Percentiles rank a stretch among this genome's conserved stretches.
Evolutionary conservation across 2,888 invertebrate species (phyloP).

Genomic region (Stegophylla sp.): DNA sequence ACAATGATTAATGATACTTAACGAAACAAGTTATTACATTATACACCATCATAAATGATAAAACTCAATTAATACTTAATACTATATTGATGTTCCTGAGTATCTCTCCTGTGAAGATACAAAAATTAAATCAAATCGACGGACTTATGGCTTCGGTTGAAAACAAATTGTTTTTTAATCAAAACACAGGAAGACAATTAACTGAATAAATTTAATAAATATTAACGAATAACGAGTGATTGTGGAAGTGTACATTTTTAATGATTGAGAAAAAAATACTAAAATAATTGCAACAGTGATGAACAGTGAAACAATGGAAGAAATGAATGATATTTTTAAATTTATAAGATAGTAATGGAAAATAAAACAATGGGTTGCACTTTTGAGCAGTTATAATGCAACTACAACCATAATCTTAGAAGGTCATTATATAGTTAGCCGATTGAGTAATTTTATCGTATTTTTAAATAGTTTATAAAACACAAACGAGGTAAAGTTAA

Average conservation of each 20-base stretch:
- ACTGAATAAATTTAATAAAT: not conserved
- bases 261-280: not conserved
- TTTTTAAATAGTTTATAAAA: not conserved
- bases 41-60: not conserved
- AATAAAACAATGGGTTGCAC: constrained; percentile 33
- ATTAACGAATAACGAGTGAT: not conserved
- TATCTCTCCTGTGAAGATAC: not conserved
- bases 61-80: constrained; percentile 28
- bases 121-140: not conserved
- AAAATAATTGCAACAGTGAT: constrained; percentile 6
- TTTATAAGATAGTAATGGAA: constrained; percentile 3
- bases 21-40: not conserved
- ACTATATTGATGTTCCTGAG: not conserved
- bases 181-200: not conserved
- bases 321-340: constrained; percentile 10
- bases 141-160: not conserved
- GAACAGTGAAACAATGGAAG: not conserved
- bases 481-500: not conserved
- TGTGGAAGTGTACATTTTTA: not conserved
- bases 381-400: not conserved
- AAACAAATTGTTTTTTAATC: not conserved
- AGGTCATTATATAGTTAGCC: constrained; percentile 28
- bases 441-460: constrained; percentile 14
- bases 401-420: constrained; percentile 13
- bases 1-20: constrained; percentile 18